These are phyloP conservation scores for Cherax destructor DNA, from an alignment of 1,140 invertebrate genomes.

Conservation along the genomic window DNA sequence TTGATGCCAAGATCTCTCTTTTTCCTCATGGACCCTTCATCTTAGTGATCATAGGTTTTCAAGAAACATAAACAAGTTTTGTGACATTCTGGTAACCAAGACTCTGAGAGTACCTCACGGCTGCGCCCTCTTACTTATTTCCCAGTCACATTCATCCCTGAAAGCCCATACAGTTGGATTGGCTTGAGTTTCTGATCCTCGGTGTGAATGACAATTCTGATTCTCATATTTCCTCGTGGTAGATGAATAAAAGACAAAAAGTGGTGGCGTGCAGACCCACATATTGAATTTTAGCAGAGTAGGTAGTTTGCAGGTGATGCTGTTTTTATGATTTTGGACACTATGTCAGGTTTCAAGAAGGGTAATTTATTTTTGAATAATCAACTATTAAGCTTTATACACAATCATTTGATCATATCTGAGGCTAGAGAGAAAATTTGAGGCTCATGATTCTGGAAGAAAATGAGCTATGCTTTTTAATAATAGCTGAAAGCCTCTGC, in stretches of 20 bases:
- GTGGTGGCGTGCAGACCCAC: background rate
- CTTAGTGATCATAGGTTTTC: no score
- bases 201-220: conserved; percentile 15
- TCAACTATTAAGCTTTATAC: background rate
- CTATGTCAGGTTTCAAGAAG: background rate
- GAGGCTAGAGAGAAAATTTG: background rate
- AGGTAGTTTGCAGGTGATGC: background rate
- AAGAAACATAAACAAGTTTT: background rate
- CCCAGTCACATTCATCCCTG: background rate
- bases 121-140: background rate
- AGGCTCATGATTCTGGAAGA: background rate
- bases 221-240: conserved; percentile 28
- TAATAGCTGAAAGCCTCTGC: background rate
- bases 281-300: background rate
- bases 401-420: background rate
- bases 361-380: background rate
- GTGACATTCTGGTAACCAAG: background rate
- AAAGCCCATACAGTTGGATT: background rate
- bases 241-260: conserved; percentile 16
- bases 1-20: no score
- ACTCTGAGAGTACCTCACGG: background rate
- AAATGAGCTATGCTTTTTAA: background rate
- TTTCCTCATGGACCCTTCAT: no score
- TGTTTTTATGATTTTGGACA: conserved; percentile 10
- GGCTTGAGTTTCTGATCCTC: no score